Conservation (phyloP, 2,888 invertebrate species). For the Panopea generosa region DNA sequence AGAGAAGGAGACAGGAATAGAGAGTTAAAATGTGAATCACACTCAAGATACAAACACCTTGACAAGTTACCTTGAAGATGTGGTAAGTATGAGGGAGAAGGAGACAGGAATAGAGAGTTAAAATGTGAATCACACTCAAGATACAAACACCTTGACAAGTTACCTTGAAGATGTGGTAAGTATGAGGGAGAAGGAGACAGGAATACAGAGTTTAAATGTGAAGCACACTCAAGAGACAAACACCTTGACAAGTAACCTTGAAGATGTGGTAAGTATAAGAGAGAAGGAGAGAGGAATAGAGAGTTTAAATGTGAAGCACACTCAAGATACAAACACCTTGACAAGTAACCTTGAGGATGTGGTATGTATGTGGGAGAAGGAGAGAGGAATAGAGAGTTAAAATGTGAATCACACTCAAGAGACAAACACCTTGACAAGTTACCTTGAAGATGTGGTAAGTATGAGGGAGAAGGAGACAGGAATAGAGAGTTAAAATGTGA, state of each 20-base stretch:
- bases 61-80: no score
- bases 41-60: no score
- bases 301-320: conserved; percentile 70
- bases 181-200: conserved; percentile 74
- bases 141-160: no score
- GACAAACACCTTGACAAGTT: conserved; percentile 61
- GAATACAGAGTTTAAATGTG: conserved; percentile 71
- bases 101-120: no score
- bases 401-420: conserved; percentile 72
- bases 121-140: no score
- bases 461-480: conserved; percentile 72
- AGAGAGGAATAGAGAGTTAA: conserved; percentile 76
- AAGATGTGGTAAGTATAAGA: conserved; percentile 75
- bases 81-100: no score
- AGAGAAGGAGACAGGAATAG: no score
- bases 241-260: conserved; percentile 66
- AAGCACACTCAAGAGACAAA: conserved; percentile 73
- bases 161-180: conserved; percentile 68
- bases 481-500: conserved; percentile 70
- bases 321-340: conserved; percentile 67
- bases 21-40: no score
- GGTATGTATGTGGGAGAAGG: conserved; percentile 67
- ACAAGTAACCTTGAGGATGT: conserved; percentile 74
- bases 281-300: conserved; percentile 78
- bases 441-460: conserved; percentile 75